Base-by-base conservation (phyloP, 2,113 vertebrate species). In the Pluvialis apricaria region DNA sequence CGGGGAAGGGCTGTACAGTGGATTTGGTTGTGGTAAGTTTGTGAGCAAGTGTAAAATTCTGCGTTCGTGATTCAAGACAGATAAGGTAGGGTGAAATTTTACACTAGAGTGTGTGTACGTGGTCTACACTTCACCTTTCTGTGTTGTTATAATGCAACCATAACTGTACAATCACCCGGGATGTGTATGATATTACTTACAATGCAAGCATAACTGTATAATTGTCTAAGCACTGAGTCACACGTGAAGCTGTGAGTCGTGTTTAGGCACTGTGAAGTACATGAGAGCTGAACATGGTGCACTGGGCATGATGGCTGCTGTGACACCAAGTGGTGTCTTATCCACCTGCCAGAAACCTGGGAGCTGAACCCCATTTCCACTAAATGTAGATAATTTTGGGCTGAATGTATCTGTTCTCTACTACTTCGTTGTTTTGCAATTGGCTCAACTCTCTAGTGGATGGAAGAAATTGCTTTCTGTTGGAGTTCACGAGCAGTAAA, bases 81-180 rank as follows among this genome's bases (percentile, higher is more conserved):
- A 7, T 38, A 36, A n/a, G 11, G 52, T n/a, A 66, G 28, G 15
- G 44, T 81, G 42, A 55, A 2, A 9, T 58, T 61, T 82, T 51
- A 40, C 0, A 0, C 24, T 49, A 11, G 13, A n/a, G 25, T 24
- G 6, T 15, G 17, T 22, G 11, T 42, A 29, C 31, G 6, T 36
- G n/a, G 52, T 58, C 80, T 89, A 31, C 21, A 38, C 49, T n/a
- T 80, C 31, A n/a, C 14, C 15, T 68, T 45, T 62, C 19, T 85
- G 29, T 58, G 31, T 49, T 54, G 3, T 5, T 69, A 4, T n/a
- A 38, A 44, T 36, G 16, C 16, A 36, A 2, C 9, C 44, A 19
- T 26, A 76, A 52, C 4, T 44, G 15, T 31, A 8, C 3, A 1
- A 3, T 31, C 12, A 2, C 57, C 52, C 93, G 58, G 40, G 45